Base-by-base conservation (phyloP, 2,113 vertebrate genomes). In the Peromyscus leucopus region DNA sequence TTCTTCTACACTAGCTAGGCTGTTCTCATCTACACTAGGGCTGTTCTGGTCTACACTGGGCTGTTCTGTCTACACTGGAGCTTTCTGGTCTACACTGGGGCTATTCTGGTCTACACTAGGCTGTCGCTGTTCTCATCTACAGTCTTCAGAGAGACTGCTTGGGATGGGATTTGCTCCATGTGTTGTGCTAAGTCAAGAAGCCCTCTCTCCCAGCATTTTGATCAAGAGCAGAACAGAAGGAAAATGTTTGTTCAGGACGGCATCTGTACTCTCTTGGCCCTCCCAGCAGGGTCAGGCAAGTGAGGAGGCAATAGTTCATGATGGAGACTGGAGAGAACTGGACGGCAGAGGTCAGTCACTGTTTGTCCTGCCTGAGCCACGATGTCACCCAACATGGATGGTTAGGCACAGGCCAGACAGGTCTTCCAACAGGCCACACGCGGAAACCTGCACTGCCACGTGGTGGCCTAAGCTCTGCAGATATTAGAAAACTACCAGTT, bases 331-430 rank as follows among this genome's bases (percentile, higher is more conserved):
- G 57, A 63, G 89, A 13, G 1, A 79, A 26, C 19, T 4, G 8
- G 42, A 17, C 1, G 22, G 26, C n/a, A 10, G 4, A 89, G 13
- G 31, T 1, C 39, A 33, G 59, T 22, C 12, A 11, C 65, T 57
- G 11, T 22, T 26, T 19, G 13, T 61, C 22, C 63, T 59, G 51
- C 63, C 65, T 59, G 13, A 48, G 33, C 69, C 39, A 36, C 26
- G 8, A 19, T 5, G 75, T 71, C 31, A 2, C 1, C 36, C 13
- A 48, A 74, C 65, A 63, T 59, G 0, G 46, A 17, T 3, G 11
- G 13, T 57, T 15, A n/a, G 57, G 51, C 8, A n/a, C 0, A 8
- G 51, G 31, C 33, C 0, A 4, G 59, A 16, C 33, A n/a, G 36
- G 46, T 2, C 46, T 75, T 39, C 69, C 7, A 5, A 24, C 0